Conservation (phyloP, 2,113 vertebrate species). For the Anhinga rufa region DNA sequence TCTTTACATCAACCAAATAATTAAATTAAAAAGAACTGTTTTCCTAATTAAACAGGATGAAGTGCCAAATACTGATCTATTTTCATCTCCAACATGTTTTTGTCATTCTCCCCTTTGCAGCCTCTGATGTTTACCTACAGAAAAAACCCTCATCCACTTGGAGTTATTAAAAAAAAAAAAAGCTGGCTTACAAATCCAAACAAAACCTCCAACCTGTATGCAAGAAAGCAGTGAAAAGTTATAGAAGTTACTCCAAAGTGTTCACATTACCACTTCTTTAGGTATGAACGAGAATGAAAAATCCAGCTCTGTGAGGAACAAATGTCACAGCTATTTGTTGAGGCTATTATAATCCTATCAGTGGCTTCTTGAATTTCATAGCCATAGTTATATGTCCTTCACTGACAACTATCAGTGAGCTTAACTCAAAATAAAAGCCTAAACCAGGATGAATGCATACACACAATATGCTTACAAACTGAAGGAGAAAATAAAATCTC, state of each 20-base stretch:
- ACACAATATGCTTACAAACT: background rate
- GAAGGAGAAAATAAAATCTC: background rate
- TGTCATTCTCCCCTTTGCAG: background rate
- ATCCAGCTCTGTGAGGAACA: background rate
- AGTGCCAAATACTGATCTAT: background rate
- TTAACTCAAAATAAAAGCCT: conserved; percentile 15
- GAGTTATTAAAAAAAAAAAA: background rate
- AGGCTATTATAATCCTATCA: background rate
- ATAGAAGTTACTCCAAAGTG: background rate
- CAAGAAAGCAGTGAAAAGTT: background rate
- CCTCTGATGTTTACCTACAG: background rate
- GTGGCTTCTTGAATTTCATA: background rate
- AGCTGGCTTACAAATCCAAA: background rate
- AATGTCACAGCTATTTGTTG: background rate
- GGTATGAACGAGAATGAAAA: background rate
- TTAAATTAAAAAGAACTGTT: background rate
- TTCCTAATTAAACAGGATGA: background rate
- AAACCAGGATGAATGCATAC: background rate
- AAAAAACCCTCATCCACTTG: background rate
- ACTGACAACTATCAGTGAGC: background rate
- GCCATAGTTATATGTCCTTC: background rate
- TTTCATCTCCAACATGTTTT: background rate
- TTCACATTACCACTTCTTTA: conserved; percentile 33
- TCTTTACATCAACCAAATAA: background rate
- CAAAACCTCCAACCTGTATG: background rate